Evolutionary conservation across 2,888 invertebrate species (phyloP).

Genomic region (Lasioglossum oenotherae): DNA sequence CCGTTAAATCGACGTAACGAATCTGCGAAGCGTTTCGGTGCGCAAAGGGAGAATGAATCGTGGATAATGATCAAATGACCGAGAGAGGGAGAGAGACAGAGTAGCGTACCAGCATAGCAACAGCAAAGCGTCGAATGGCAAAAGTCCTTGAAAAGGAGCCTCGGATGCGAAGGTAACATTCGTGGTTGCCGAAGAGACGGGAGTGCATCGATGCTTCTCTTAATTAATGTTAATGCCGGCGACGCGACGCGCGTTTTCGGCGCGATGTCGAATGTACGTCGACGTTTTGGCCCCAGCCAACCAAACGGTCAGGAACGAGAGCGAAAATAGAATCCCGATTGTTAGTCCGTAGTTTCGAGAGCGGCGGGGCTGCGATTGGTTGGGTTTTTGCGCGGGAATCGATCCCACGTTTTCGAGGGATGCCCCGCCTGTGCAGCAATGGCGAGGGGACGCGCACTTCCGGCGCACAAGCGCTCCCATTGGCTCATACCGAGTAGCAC

Average conservation of each 20-base stretch:
- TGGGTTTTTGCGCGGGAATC: constrained; percentile 76
- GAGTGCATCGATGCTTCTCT: constrained; percentile 9
- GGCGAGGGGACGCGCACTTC: constrained; percentile 51
- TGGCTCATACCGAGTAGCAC: constrained; percentile 47
- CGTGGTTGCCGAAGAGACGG: constrained; percentile 12
- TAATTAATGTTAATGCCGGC: constrained; percentile 54
- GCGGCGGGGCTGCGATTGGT: constrained; percentile 59
- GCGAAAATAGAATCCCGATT: constrained; percentile 56
- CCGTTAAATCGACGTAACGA: constrained; percentile 3
- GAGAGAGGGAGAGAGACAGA: background rate
- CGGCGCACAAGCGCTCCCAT: constrained; percentile 51
- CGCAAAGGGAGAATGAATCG: background rate
- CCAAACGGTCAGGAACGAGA: constrained; percentile 36
- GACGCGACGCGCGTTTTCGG: background rate
- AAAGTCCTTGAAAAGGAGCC: constrained; percentile 4
- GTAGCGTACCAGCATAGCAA: background rate
- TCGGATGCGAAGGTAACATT: background rate
- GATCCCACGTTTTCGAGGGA: constrained; percentile 68
- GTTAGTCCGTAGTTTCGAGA: constrained; percentile 59
- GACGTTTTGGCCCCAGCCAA: constrained; percentile 35
- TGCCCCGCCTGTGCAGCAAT: constrained; percentile 58
- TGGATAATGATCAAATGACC: background rate
- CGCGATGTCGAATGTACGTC: constrained; percentile 30
- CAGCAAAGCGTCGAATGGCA: background rate
- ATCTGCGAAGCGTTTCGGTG: background rate